Evolutionary conservation across 2,113 vertebrate species (phyloP).

Genomic region (Hippolais icterina): DNA sequence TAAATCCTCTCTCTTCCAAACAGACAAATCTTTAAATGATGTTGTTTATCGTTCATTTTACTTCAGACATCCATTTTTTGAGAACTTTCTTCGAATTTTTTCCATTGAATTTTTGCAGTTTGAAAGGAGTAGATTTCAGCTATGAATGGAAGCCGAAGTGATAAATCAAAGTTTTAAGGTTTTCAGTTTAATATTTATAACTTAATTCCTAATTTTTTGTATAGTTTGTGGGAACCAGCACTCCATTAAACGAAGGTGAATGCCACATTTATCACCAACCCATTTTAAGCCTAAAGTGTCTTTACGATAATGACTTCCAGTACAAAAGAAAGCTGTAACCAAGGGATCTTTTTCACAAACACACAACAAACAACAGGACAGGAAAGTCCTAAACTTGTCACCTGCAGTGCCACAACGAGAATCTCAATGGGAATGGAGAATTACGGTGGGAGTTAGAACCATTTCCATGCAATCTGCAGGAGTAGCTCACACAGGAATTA

Average conservation of each 20-base stretch:
- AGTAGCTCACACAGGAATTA: not conserved
- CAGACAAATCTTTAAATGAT: not conserved
- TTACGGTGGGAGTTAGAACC: rapidly evolving
- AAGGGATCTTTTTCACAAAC: not conserved
- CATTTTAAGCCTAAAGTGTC: not conserved
- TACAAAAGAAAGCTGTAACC: not conserved
- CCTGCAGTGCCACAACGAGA: not conserved
- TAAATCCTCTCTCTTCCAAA: not conserved
- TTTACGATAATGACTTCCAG: not conserved
- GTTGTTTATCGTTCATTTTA: not conserved
- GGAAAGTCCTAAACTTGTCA: constrained; percentile 9
- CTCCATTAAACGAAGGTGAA: not conserved
- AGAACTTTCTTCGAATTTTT: not conserved
- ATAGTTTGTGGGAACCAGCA: not conserved
- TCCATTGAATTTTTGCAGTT: not conserved
- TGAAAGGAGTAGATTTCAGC: not conserved
- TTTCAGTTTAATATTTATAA: not conserved
- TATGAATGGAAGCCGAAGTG: not conserved
- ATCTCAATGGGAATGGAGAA: not conserved
- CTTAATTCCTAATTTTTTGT: not conserved
- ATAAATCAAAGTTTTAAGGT: not conserved
- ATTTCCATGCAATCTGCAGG: not conserved
- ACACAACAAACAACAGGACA: not conserved
- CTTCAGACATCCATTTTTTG: not conserved
- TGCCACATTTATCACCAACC: not conserved